phyloP scores from a whole-genome alignment of 1,140 invertebrate species.

The Mya arenaria region DNA sequence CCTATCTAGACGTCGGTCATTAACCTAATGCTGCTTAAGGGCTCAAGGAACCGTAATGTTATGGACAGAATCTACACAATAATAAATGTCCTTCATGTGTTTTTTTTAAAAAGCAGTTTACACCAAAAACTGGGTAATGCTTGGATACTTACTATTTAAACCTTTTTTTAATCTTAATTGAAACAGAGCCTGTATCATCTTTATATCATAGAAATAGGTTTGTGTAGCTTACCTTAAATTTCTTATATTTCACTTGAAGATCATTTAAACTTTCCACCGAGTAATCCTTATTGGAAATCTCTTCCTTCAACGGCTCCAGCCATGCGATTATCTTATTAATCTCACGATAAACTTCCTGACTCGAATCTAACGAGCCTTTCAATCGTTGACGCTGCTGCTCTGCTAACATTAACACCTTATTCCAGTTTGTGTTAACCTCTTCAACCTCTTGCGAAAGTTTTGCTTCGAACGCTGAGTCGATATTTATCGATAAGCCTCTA shows the following conservation, averaged over 20 bases:
- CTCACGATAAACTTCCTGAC: conserved; percentile 85
- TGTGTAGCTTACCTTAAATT: conserved; percentile 80
- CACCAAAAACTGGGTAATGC: no score
- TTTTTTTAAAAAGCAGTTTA: no score
- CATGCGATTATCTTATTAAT: conserved; percentile 86
- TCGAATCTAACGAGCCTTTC: conserved; percentile 83
- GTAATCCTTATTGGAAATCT: conserved; percentile 85
- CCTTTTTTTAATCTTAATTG: no score
- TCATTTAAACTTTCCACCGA: conserved; percentile 84
- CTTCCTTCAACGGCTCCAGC: conserved; percentile 86
- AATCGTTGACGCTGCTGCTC: conserved; percentile 81
- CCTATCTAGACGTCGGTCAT: no score
- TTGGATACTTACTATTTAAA: no score
- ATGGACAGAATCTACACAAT: no score
- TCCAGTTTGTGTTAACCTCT: conserved; percentile 80
- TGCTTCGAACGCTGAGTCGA: conserved; percentile 82
- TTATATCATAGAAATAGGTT: no score
- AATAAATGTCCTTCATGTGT: no score
- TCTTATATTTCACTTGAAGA: conserved; percentile 85
- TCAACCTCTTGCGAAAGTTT: conserved; percentile 80
- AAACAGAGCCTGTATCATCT: no score
- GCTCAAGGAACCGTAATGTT: no score
- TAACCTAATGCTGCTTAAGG: no score
- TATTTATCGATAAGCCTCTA: conserved; percentile 85
- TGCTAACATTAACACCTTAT: conserved; percentile 82